Base-by-base conservation (phyloP, 2,888 invertebrate genomes). In the Scaptomyza flava region DNA sequence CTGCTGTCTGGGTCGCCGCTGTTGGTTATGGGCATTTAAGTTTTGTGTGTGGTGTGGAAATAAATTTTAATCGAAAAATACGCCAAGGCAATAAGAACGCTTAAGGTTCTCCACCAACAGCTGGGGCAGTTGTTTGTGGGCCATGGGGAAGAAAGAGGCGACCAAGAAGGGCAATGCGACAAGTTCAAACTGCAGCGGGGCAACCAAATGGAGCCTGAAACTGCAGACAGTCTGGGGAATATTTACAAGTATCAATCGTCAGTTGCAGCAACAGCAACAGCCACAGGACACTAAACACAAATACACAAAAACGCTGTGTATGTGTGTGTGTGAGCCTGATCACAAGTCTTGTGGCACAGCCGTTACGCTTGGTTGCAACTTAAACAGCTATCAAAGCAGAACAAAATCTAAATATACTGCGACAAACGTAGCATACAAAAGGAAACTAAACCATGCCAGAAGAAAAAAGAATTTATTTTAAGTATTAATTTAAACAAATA, bases 41-140 rank as follows among this genome's bases (percentile, higher is more conserved):
- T 87, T 84, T 82, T 82, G 86, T 41, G 87, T 87, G 84, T 87
- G 85, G 84, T 83, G 87, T 46, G 82, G 77, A 87, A 83, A 83
- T 83, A 83, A 83, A 83, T 83, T 83, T 84, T 83, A 87, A 83
- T 87, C 82, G 82, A 84, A 82, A 85, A 83, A 84, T 84, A 81
- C 79, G 85, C 85, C 85, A 84, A 70, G 68, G 62, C 75, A 72
- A 72, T 79, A 79, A 79, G 54, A 61, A 64, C 38, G 52, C 61
- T 31, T 62, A 36, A 36, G 36, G n/a, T 36, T 58, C 58, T 51
- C 34, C 17, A 12, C 30, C 30, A 9, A 12, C 48, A 33, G 48
- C 33, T 33, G 48, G 7, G 17, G 33, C 48, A 4, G 33, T 12
- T 14, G 8, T 6, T 38, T n/a, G 11, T 11, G 42, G 23, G 27